phyloP scores from a whole-genome alignment of 2,113 vertebrate species.

The Ovibos moschatus region DNA sequence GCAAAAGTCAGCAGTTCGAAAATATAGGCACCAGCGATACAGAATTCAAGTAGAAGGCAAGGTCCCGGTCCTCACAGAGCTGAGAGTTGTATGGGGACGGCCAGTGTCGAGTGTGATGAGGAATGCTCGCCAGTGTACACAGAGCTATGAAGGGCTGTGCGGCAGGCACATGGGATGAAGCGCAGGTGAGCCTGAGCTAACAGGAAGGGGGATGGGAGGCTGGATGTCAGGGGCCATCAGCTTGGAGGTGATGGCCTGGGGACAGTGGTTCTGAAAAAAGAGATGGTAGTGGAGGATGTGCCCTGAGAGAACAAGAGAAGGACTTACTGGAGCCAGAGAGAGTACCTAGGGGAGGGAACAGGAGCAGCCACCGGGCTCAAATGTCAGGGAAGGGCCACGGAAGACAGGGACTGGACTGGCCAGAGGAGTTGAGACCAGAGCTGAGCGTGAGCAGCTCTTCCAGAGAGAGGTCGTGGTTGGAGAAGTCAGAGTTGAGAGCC shows the following conservation, averaged over 20 bases:
- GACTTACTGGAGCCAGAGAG: background rate
- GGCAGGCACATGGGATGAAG: fast-evolving
- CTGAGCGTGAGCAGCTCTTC: background rate
- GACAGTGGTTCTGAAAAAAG: background rate
- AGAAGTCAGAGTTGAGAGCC: background rate
- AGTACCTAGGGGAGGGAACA: background rate
- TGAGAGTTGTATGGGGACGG: background rate
- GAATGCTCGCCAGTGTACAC: background rate
- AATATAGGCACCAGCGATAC: background rate
- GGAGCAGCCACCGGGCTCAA: background rate
- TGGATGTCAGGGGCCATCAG: background rate
- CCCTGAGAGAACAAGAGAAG: background rate
- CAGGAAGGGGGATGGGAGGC: too few species aligned
- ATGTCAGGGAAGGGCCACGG: background rate
- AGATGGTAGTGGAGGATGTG: background rate
- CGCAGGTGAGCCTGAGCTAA: background rate
- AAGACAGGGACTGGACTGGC: background rate
- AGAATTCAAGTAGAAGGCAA: background rate
- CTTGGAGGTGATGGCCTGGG: background rate
- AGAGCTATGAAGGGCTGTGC: too few species aligned
- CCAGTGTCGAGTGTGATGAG: background rate
- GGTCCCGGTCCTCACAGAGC: background rate
- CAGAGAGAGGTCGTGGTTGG: background rate
- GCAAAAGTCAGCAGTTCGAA: background rate
- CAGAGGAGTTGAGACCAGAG: background rate